phyloP scores from a whole-genome alignment of 2,113 vertebrate genomes.

The Toxotes chatareus region DNA sequence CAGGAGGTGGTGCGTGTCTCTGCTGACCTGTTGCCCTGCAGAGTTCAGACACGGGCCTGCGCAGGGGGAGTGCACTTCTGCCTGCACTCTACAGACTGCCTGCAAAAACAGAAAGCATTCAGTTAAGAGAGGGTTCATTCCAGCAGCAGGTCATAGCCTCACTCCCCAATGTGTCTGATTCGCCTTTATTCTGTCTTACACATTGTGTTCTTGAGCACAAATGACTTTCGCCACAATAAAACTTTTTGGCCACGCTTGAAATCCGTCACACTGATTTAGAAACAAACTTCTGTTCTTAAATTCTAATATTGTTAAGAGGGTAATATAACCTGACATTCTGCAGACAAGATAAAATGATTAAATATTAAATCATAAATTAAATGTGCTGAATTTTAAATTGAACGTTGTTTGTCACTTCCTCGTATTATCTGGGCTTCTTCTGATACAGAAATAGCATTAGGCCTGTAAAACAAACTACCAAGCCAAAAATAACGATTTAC shows the following conservation, averaged over 20 bases:
- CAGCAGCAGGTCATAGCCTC: not conserved
- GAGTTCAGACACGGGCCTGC: slow-evolving; percentile 40
- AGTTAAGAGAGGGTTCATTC: slow-evolving; percentile 31
- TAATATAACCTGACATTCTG: not conserved
- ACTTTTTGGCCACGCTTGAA: not conserved
- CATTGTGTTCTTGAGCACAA: not conserved
- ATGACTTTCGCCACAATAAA: not conserved
- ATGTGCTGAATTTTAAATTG: not conserved
- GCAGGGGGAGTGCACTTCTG: not conserved
- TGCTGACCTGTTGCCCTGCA: slow-evolving; percentile 40
- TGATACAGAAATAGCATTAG: not conserved
- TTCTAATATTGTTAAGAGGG: not conserved
- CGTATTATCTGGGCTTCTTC: not conserved
- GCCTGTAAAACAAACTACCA: not conserved
- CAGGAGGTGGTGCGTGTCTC: slow-evolving; percentile 16
- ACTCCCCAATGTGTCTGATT: not conserved
- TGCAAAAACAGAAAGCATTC: slow-evolving; percentile 54
- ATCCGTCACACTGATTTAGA: not conserved
- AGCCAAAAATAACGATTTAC: not conserved
- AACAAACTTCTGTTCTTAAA: not conserved
- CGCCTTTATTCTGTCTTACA: not conserved
- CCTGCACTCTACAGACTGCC: slow-evolving; percentile 35
- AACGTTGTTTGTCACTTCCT: not conserved
- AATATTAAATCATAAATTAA: not conserved
- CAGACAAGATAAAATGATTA: not conserved